A percentile compares a stretch with the other conserved stretches of the same genome.
Conservation (phyloP, 2,888 invertebrate species). For the Drosophila antonietae region DNA sequence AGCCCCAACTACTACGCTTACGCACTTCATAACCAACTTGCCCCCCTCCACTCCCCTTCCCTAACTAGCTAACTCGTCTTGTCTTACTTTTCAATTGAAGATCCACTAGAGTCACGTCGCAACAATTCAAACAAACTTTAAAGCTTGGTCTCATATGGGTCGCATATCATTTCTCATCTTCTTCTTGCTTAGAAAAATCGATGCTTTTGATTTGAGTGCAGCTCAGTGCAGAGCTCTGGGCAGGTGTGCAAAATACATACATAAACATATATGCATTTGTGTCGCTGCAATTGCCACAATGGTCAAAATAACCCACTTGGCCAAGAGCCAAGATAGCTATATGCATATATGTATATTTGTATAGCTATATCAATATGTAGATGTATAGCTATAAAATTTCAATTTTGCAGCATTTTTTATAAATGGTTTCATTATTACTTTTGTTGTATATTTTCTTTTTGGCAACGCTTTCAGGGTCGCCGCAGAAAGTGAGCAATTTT, state of each 20-base stretch:
- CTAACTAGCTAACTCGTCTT: background rate
- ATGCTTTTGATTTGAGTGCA: constrained; percentile 56
- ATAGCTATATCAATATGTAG: background rate
- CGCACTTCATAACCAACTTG: constrained; percentile 9
- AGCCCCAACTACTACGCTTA: constrained; percentile 23
- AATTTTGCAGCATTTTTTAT: constrained; percentile 8
- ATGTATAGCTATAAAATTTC: background rate
- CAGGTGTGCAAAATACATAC: constrained; percentile 25
- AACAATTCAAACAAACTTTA: constrained; percentile 11
- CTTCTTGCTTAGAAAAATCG: constrained; percentile 53
- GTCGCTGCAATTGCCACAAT: constrained; percentile 43
- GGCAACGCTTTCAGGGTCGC: constrained; percentile 57
- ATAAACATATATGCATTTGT: constrained; percentile 5
- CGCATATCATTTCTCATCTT: constrained; percentile 3
- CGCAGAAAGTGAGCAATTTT: background rate
- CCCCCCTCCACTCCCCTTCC: background rate
- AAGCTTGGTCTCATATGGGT: background rate
- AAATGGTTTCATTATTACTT: background rate
- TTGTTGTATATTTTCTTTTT: constrained; percentile 8
- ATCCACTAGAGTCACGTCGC: constrained; percentile 48
- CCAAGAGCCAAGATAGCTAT: constrained; percentile 48
- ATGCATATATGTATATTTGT: background rate
- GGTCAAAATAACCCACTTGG: constrained; percentile 65
- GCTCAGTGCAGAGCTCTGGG: constrained; percentile 7
- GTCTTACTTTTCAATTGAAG: constrained; percentile 22